phyloP scores from a whole-genome alignment of 2,888 invertebrate species.

The Melipona bicolor region DNA sequence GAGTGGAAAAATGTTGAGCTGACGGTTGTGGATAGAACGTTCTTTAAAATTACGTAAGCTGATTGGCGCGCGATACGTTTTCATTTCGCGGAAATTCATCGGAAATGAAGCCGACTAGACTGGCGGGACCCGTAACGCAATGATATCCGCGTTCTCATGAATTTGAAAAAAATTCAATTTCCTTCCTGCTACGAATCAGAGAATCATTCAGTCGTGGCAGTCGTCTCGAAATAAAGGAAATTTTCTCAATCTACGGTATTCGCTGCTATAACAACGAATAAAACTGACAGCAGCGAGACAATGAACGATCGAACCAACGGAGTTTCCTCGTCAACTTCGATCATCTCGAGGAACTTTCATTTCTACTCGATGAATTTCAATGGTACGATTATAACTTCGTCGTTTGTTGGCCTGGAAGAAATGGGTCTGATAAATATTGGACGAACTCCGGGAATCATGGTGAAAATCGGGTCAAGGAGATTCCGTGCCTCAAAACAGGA shows the following conservation, averaged over 20 bases:
- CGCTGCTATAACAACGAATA: not conserved
- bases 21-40: not conserved
- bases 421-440: not conserved
- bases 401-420: not conserved
- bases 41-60: not conserved
- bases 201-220: too few species aligned
- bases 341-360: not conserved
- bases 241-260: not conserved
- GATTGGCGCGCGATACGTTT: not conserved
- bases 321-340: not conserved
- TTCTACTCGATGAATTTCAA: not conserved
- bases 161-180: conserved; percentile 6
- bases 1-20: too few species aligned
- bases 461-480: too few species aligned
- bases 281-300: not conserved
- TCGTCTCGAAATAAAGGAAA: not conserved
- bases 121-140: not conserved
- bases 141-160: not conserved
- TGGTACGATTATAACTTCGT: not conserved
- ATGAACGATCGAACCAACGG: not conserved
- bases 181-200: too few species aligned
- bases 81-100: conserved; percentile 11
- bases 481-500: too few species aligned
- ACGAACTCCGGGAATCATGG: too few species aligned
- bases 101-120: not conserved